phyloP scores from a whole-genome alignment of 2,797 vertebrate genomes.

The Sternotherus odoratus region DNA sequence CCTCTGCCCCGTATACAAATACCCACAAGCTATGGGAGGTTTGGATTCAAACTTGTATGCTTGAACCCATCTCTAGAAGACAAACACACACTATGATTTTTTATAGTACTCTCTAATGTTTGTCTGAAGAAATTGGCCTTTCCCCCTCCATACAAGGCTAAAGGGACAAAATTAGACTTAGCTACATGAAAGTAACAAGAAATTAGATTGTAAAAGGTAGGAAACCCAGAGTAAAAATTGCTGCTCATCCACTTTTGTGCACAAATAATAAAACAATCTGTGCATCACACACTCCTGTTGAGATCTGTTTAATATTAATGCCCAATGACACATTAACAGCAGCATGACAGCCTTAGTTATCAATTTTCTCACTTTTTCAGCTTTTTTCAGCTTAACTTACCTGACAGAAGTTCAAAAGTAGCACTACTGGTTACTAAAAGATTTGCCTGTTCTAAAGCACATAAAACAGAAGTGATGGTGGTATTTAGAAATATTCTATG shows the following conservation, averaged over 20 bases:
- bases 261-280: neutral
- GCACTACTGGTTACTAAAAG: constrained; percentile 66
- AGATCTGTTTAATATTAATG: neutral
- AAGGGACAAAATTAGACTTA: neutral
- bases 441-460: constrained; percentile 63
- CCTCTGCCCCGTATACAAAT: constrained; percentile 7
- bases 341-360: neutral
- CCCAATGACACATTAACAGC: neutral
- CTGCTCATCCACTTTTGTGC: constrained; percentile 4
- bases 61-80: constrained; percentile 15
- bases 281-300: neutral
- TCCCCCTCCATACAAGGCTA: neutral
- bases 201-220: neutral
- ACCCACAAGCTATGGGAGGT: neutral
- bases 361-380: neutral
- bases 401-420: constrained; percentile 53
- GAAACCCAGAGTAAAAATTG: neutral
- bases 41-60: neutral
- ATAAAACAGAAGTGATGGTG: constrained; percentile 47
- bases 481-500: constrained; percentile 31
- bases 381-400: constrained; percentile 18
- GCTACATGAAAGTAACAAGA: constrained; percentile 3
- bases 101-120: neutral
- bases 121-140: neutral
- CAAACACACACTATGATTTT: neutral